phyloP scores from a whole-genome alignment of 1,140 invertebrate species.

The Protaetia brevitarsis region DNA sequence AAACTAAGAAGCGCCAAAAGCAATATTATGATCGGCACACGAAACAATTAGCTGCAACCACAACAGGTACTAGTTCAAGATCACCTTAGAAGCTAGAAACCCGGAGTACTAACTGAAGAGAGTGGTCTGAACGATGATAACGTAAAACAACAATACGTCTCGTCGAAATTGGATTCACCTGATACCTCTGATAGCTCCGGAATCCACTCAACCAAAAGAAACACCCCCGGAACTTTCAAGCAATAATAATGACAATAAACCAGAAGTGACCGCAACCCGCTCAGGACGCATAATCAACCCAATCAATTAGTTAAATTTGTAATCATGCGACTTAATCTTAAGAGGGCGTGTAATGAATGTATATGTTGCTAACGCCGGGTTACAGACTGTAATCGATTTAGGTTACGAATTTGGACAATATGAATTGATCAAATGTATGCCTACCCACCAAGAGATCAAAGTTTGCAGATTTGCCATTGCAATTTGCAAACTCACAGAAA shows the following conservation, averaged over 20 bases:
- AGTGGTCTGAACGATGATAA: neutral
- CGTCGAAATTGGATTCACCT: neutral
- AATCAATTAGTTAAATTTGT: neutral
- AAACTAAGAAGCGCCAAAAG: neutral
- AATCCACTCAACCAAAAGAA: neutral
- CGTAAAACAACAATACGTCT: too few species aligned
- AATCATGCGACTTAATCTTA: neutral
- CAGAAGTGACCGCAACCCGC: neutral
- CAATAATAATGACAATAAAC: neutral
- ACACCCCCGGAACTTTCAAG: neutral
- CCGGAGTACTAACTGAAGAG: neutral
- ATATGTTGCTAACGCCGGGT: too few species aligned
- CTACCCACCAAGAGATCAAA: too few species aligned
- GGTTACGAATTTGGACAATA: too few species aligned
- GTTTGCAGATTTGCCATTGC: too few species aligned
- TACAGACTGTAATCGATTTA: too few species aligned
- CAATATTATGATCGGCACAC: neutral
- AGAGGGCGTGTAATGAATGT: neutral
- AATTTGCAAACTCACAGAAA: too few species aligned
- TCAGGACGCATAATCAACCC: neutral
- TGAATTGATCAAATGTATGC: too few species aligned
- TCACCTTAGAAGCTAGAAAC: neutral
- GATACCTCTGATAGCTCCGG: neutral
- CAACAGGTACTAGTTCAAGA: neutral
- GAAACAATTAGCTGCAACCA: neutral